Percentiles rank a stretch among this genome's conserved stretches.
Conservation (phyloP, 2,888 invertebrate species). For the Acanthosepion esculentum region DNA sequence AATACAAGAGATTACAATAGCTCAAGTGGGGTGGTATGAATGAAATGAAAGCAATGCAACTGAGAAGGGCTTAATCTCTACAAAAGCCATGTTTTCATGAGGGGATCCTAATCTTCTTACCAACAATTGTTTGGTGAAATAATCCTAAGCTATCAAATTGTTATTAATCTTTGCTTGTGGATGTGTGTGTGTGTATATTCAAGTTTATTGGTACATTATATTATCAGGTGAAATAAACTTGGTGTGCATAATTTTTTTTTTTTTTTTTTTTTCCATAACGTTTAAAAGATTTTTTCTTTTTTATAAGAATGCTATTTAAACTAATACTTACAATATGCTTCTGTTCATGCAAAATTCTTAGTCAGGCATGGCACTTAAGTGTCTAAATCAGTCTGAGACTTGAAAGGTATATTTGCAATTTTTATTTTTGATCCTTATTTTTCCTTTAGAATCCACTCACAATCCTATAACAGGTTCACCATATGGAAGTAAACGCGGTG, state of each 20-base stretch:
- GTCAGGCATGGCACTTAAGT: neutral
- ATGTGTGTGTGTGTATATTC: too few species aligned
- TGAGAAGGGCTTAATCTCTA: neutral
- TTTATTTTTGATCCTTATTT: conserved; percentile 33
- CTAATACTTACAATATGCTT: neutral
- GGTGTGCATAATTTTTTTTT: neutral
- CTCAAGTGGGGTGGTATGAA: neutral
- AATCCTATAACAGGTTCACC: conserved; percentile 33
- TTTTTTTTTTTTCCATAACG: too few species aligned
- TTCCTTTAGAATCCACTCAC: conserved; percentile 13
- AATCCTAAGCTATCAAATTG: neutral
- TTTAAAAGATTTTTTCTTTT: too few species aligned
- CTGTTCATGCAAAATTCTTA: neutral
- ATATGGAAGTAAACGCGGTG: neutral
- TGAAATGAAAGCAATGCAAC: neutral
- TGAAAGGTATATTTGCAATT: neutral
- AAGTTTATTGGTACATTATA: neutral
- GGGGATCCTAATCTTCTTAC: neutral
- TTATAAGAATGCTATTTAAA: too few species aligned
- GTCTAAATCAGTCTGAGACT: neutral
- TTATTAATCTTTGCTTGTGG: neutral
- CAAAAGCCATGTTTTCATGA: neutral
- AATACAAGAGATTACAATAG: neutral
- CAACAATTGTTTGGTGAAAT: neutral
- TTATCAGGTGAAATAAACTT: neutral